Percentiles rank a stretch among this genome's conserved stretches.
Evolutionary conservation across 2,888 invertebrate species (phyloP).

Genomic region (Hydrotaea diabolus): DNA sequence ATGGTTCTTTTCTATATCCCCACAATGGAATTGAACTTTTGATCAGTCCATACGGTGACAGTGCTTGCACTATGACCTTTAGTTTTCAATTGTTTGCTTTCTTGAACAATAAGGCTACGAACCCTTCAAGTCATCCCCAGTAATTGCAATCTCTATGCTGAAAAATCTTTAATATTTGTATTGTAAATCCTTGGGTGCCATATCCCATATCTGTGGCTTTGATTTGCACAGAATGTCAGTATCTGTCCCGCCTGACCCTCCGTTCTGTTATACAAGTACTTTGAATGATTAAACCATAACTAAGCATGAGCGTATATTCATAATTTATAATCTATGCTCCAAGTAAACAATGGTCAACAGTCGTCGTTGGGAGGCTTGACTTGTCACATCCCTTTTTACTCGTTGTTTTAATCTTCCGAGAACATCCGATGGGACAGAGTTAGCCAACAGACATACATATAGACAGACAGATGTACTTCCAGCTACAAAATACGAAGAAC

Average conservation of each 20-base stretch:
- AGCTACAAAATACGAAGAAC: slow-evolving; percentile 40
- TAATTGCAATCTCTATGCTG: background rate
- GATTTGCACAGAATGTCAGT: slow-evolving; percentile 40
- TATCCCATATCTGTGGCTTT: slow-evolving; percentile 60
- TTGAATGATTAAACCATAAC: slow-evolving; percentile 61
- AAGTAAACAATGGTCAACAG: slow-evolving; percentile 39
- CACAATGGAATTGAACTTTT: too few relatives aligned
- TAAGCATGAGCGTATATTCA: slow-evolving; percentile 44
- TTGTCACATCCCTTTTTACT: slow-evolving; percentile 32
- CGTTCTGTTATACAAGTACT: slow-evolving; percentile 20
- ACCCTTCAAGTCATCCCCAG: slow-evolving; percentile 32
- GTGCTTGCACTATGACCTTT: background rate
- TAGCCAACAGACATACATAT: slow-evolving; percentile 39
- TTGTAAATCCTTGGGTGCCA: slow-evolving; percentile 64
- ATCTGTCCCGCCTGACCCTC: background rate
- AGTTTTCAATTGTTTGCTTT: background rate
- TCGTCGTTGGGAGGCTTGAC: slow-evolving; percentile 46
- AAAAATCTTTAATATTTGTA: background rate
- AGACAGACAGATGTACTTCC: background rate
- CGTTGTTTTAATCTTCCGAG: slow-evolving; percentile 62
- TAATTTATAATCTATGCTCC: slow-evolving; percentile 50
- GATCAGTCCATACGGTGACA: too few relatives aligned
- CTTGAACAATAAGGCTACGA: background rate
- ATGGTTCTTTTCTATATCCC: too few relatives aligned
- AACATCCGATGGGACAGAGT: slow-evolving; percentile 53